Evolutionary conservation across 35 echinoderm and acorn worm genomes (phyloP).

Genomic region (Apostichopus californicus): DNA sequence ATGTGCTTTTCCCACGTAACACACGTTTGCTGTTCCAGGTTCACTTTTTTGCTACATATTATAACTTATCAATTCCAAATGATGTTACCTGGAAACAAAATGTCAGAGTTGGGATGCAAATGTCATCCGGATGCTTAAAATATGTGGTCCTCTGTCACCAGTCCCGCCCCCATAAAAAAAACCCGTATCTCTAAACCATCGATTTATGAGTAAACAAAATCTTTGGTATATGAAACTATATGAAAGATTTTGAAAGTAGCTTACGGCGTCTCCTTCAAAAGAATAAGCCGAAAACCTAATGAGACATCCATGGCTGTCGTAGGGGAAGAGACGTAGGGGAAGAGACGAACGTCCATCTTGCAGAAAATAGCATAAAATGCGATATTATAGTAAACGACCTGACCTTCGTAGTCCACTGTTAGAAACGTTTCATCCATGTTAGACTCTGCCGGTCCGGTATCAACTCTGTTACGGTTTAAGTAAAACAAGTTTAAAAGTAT

Average conservation of each 20-base stretch:
- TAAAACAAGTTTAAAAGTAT: background rate
- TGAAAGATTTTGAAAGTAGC: background rate
- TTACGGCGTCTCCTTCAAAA: background rate
- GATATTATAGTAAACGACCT: constrained; percentile 20
- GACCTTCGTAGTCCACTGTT: constrained; percentile 3
- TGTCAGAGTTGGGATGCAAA: background rate
- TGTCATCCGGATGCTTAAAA: no score
- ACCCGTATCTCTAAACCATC: background rate
- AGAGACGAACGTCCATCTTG: constrained; percentile 23
- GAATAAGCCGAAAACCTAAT: background rate
- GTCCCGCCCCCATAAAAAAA: background rate
- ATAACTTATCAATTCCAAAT: no score
- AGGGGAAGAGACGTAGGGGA: constrained; percentile 19
- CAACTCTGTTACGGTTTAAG: background rate
- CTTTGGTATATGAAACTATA: background rate
- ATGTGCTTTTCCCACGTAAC: no score
- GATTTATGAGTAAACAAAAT: background rate
- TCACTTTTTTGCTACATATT: no score
- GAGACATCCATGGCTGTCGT: constrained; percentile 15
- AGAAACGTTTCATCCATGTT: background rate
- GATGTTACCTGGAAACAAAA: background rate
- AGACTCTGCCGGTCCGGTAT: background rate
- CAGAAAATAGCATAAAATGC: background rate
- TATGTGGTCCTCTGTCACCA: background rate
- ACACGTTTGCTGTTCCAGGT: no score